phyloP scores from a whole-genome alignment of 2,888 invertebrate genomes.

The Tetrapedia diversipes region DNA sequence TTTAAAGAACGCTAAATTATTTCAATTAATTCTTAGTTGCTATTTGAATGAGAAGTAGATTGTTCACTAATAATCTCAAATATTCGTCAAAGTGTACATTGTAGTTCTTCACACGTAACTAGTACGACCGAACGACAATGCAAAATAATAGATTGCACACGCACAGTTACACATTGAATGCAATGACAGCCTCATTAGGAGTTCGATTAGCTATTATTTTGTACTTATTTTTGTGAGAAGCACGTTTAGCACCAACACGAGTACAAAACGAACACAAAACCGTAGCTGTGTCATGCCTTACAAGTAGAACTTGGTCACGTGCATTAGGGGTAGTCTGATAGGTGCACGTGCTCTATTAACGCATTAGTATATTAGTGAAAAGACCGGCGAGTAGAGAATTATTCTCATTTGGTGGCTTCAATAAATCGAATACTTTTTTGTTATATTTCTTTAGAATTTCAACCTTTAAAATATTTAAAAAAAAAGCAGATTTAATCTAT shows the following conservation, averaged over 20 bases:
- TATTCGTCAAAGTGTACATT: not conserved
- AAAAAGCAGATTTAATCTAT: no score
- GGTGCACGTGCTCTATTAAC: constrained; percentile 37
- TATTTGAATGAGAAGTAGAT: not conserved
- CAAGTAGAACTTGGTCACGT: not conserved
- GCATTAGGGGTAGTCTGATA: constrained; percentile 32
- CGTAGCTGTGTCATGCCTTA: constrained; percentile 22
- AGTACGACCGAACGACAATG: constrained; percentile 3
- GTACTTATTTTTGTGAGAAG: constrained; percentile 9
- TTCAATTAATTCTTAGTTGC: not conserved
- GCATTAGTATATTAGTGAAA: constrained; percentile 26
- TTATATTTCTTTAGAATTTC: not conserved
- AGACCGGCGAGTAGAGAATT: constrained; percentile 7
- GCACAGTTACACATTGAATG: constrained; percentile 21
- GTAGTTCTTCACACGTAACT: not conserved
- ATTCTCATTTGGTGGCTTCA: constrained; percentile 1
- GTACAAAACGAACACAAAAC: constrained; percentile 10
- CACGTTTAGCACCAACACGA: constrained; percentile 27
- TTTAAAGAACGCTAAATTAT: not conserved
- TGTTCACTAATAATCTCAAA: not conserved
- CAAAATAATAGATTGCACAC: constrained; percentile 7
- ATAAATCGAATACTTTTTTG: not conserved
- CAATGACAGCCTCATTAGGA: constrained; percentile 12
- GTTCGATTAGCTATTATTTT: not conserved
- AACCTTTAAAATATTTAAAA: not conserved